Percentiles rank a stretch among this genome's conserved stretches.
These are phyloP conservation scores for Albula goreensis DNA, from an alignment of 2,113 vertebrate species.

Conservation along the genomic window DNA sequence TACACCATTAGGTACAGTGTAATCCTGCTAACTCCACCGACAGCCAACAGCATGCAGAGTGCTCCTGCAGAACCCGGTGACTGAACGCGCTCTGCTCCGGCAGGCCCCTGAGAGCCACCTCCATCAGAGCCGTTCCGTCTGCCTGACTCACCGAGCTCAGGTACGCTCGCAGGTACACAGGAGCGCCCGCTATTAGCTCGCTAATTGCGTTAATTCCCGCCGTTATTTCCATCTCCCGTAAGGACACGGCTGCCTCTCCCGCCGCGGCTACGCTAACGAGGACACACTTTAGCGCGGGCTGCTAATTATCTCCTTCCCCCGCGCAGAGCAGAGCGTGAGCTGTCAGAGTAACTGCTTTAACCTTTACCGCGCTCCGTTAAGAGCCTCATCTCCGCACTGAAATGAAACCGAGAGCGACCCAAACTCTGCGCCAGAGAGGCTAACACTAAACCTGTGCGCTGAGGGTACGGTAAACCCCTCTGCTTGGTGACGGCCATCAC, in stretches of 20 bases:
- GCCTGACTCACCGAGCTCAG: neutral
- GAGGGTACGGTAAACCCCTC: too few species aligned
- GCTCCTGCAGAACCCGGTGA: too few species aligned
- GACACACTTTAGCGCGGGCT: slow-evolving; percentile 7
- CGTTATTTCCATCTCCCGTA: neutral
- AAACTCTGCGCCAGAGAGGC: too few species aligned
- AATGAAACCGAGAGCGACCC: too few species aligned
- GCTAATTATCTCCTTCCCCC: slow-evolving; percentile 22
- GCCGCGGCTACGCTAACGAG: slow-evolving; percentile 12
- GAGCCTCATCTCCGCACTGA: neutral
- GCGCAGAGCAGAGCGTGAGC: slow-evolving; percentile 15
- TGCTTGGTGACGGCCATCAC: neutral
- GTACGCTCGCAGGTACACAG: neutral
- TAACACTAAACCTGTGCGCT: too few species aligned
- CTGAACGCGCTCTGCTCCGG: too few species aligned
- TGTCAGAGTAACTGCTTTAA: slow-evolving; percentile 29
- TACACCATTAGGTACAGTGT: too few species aligned
- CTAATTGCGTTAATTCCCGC: neutral
- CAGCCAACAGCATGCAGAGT: too few species aligned
- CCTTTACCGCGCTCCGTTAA: slow-evolving; percentile 21
- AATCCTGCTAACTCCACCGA: too few species aligned
- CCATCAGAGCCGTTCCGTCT: too few species aligned
- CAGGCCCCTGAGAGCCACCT: too few species aligned
- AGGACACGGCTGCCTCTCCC: neutral
- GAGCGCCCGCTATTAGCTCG: neutral